Conservation (phyloP, 53 echinoderm and acorn worm genomes). For the Crossaster papposus region DNA sequence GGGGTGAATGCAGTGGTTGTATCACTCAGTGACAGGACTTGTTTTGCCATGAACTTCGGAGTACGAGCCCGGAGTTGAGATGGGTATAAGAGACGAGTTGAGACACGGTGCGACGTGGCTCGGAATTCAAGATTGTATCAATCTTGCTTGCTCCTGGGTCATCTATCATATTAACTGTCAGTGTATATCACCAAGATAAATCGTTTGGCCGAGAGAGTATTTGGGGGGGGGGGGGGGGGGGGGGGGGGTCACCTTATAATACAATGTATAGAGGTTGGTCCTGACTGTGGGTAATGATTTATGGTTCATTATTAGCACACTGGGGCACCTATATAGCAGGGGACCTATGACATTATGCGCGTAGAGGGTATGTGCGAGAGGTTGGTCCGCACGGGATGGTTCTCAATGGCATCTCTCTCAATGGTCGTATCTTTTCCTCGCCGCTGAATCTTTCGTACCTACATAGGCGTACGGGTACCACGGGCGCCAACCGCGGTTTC, state of each 20-base stretch:
- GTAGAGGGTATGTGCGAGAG: slow-evolving; percentile 1
- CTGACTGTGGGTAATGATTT: slow-evolving; percentile 16
- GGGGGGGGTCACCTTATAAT: not conserved
- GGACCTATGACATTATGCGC: slow-evolving; percentile 36
- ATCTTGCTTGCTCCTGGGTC: not conserved
- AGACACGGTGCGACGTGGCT: not conserved
- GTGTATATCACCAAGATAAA: slow-evolving; percentile 39
- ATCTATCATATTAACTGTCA: slow-evolving; percentile 51
- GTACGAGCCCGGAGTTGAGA: not conserved
- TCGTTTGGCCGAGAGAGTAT: slow-evolving; percentile 24
- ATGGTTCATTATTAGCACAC: slow-evolving; percentile 29
- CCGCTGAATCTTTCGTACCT: not conserved
- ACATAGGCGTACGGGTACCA: not conserved
- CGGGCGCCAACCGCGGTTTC: not conserved
- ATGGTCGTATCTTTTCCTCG: too few species aligned
- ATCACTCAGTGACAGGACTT: not conserved
- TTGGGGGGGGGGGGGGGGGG: slow-evolving; percentile 17
- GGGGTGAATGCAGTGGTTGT: not conserved
- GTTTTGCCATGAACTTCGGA: not conserved
- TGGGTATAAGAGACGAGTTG: not conserved
- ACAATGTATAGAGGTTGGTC: not conserved
- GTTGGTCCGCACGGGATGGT: not conserved
- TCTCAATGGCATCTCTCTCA: not conserved
- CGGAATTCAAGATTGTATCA: slow-evolving; percentile 7
- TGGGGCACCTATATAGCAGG: slow-evolving; percentile 22